Evolutionary conservation across 2,888 invertebrate species (phyloP), one percentile per base, ranked within the genome.

Genomic region (Xestia c-nigrum): DNA sequence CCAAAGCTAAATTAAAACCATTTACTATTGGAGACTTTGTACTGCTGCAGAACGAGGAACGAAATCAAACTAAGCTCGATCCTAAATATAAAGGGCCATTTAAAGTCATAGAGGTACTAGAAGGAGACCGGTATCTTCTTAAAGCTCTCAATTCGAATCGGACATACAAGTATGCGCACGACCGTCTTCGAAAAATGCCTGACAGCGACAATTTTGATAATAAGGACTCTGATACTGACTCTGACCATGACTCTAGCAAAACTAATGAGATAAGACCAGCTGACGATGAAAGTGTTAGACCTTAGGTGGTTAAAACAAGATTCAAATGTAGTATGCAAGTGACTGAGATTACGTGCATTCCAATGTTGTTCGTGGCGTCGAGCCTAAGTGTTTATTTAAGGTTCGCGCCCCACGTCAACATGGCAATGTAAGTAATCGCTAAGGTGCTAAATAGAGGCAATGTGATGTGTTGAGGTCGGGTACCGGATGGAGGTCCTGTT

Each of bases 61-160:
- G 40, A 40, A 40, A 40, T 40, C 65, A 65, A 24, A 65, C 65
- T 46, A 65, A 46, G 16, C 46, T 65, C n/a, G 65, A 65, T 24
- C 65, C 46, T 46, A 65, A 65, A 46, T 65, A 65, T 24, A 65
- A 9, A 46, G 46, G 46, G 46, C 46, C 46, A 10, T 46, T 46
- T 10, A 46, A 46, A 46, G 46, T 46, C 6, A 40, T 46, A 46
- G 9, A 66, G 47, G 66, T 24, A 66, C 66, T 50, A 1, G 66
- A 69, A n/a, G 64, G n/a, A 16, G 64, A 65, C 1, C 64, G 43
- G 43, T 65, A 65, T 9, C 7, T 64, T 43, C 64, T 65, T 46
- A 24, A 65, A 65, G 43, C 43, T 65, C 64, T 65, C 43, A 65
- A 65, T 46, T 46, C n/a, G 24, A 65, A 65, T 46, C n/a, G 64